Base-by-base conservation (phyloP, 2,797 vertebrate genomes). In the Melanotaenia trifasciata region DNA sequence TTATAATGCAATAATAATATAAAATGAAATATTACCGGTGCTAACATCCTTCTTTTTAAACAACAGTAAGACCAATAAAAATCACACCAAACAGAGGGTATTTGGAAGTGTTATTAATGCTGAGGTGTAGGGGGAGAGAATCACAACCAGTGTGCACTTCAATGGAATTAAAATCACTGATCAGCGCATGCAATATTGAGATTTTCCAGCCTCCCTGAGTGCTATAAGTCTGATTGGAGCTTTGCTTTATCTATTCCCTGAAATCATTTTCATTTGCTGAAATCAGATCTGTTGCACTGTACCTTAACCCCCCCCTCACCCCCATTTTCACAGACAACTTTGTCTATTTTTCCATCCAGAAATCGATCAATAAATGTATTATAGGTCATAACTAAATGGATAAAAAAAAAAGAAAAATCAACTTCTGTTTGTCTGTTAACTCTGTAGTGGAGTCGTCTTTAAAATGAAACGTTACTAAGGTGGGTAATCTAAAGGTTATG, bases 181-280 rank as follows among this genome's bases (percentile, higher is more conserved):
- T 45, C 40, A 45, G 40, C 3, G 26, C 71, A 74, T 70, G 66
- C 54, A 72, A 58, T 72, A 58, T 56, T 72, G 20, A 70, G 80
- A 53, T 72, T 6, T n/a, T 1, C 45, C 43, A 62, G 26, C 10
- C 30, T 66, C 16, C 28, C 28, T 5, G 8, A 50, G 36, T 58
- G 53, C 36, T 53, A 64, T 72, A 80, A 79, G 79, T 84, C 68
- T 79, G 70, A 72, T 65, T 69, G 54, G 38, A 58, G 58, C 53
- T 78, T 69, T 70, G 35, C 43, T 71, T 78, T 33, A 62, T 71
- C 62, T 43, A 24, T 22, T 35, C 28, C 33, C 38, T 47, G 4
- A 58, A 62, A 64, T 70, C 22, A 63, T 71, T 76, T 70, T 74
- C 57, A 79, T 75, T 77, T 59, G 35, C 51, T 62, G 13, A 32